Percentiles rank a stretch among this genome's conserved stretches.
These are phyloP conservation scores for Synergus itoensis DNA, from an alignment of 2,888 invertebrate species.

Conservation along the genomic window DNA sequence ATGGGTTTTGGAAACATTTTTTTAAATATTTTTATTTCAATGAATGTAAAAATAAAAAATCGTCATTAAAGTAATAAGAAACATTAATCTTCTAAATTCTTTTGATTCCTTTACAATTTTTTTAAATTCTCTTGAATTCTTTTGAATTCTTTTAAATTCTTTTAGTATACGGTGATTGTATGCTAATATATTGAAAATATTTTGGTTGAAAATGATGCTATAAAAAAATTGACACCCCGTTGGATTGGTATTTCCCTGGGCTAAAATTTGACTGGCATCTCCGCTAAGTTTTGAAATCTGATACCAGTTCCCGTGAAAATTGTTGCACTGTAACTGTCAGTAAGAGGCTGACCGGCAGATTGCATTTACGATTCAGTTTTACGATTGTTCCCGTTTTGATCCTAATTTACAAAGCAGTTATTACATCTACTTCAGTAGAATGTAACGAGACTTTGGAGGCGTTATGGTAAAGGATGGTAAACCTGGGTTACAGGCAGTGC, in stretches of 20 bases:
- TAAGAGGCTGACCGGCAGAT: conserved; percentile 5
- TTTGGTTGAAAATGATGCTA: too few species aligned
- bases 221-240: neutral
- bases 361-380: conserved; percentile 16
- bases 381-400: conserved; percentile 39
- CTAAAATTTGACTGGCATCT: neutral
- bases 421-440: conserved; percentile 28
- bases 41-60: too few species aligned
- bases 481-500: conserved; percentile 29
- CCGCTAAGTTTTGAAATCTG: neutral
- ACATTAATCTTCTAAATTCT: too few species aligned
- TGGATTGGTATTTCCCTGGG: neutral
- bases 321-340: conserved; percentile 22
- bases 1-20: too few species aligned
- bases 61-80: too few species aligned
- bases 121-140: too few species aligned
- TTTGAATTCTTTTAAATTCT: too few species aligned
- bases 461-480: conserved; percentile 37
- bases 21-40: too few species aligned
- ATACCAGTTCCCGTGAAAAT: neutral
- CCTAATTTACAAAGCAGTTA: conserved; percentile 35
- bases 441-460: conserved; percentile 33
- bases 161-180: too few species aligned
- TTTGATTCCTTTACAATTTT: too few species aligned
- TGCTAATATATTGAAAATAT: too few species aligned